Evolutionary conservation across 2,113 vertebrate genomes (phyloP), one percentile per base, ranked within the genome.

Genomic region (Xenopus laevis): DNA sequence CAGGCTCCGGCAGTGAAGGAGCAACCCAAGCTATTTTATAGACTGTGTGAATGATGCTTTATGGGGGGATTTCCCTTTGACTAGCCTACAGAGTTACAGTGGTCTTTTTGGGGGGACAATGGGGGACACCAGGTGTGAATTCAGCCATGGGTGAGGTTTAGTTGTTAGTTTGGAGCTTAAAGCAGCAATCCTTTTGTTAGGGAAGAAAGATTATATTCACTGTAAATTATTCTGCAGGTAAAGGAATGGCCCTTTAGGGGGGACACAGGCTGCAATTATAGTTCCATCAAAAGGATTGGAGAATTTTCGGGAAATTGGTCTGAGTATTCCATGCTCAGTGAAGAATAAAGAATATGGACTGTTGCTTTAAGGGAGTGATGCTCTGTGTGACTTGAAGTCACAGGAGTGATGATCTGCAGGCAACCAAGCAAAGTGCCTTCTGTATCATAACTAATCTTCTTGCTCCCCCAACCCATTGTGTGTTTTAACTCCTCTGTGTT

Each of bases 381-480:
- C 72, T 74, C 72, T 67, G 63, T 13, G 44, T 74, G 72, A 57
- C 64, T 44, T 47, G 10, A n/a, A 7, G 64, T 45, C 50, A 20
- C 63, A 20, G 64, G 73, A 52, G 73, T 10, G 30, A 76, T 69
- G 73, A 62, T 76, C 73, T 76, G 65, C 73, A 76, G 73, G 65
- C 66, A 55, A 60, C 65, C 59, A 76, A 13, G 52, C 30, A 4
- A 76, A 63, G 73, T 76, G 73, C 73, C 73, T 76, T 76, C 66
- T 76, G 65, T 69, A 76, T 76, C 59, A 76, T 23, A 57, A 17
- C 30, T 15, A 59, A 68, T 18, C 46, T 63, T 33, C 58, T 46
- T 2, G 4, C 5, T n/a, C 45, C 40, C 65, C 20, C 18, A 16
- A 1, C 12, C 73, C 72, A 23, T 23, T 10, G 17, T 44, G 23